A percentile compares a stretch with the other conserved stretches of the same genome.
Evolutionary conservation across 2,888 invertebrate genomes (phyloP).

Genomic region (Norana najaformis): DNA sequence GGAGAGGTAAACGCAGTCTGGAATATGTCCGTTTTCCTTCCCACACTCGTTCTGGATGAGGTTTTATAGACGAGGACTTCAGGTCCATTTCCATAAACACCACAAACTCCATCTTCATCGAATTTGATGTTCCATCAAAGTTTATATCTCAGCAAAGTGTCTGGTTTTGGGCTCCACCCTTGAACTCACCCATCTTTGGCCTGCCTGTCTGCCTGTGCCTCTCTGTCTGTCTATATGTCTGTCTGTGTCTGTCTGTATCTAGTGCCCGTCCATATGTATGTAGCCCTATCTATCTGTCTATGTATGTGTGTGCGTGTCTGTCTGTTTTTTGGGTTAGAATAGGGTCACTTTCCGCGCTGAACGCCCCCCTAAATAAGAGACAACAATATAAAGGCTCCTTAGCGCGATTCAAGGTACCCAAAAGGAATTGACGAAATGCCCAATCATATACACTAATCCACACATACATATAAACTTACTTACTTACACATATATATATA

Average conservation of each 20-base stretch:
- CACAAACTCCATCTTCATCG: background rate
- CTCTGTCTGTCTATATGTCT: background rate
- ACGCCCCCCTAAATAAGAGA: no score
- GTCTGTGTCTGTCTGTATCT: no score
- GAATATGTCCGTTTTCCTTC: background rate
- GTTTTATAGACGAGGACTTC: background rate
- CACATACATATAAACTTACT: background rate
- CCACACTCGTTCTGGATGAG: background rate
- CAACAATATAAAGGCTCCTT: no score
- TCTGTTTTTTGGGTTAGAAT: no score
- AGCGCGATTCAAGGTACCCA: no score
- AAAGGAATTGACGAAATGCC: no score
- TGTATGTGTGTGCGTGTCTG: no score
- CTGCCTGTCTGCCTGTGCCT: background rate
- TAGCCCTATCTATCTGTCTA: no score
- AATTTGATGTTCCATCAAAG: background rate
- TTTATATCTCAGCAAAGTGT: background rate
- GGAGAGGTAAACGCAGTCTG: background rate
- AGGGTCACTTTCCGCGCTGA: no score
- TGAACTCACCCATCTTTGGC: background rate
- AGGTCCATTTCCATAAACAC: constrained; percentile 1
- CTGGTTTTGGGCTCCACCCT: background rate
- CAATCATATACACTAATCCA: background rate
- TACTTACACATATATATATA: background rate
- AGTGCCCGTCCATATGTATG: no score